Conservation (phyloP, 2,888 invertebrate species). For the Chaetogeoica ovagalla region DNA sequence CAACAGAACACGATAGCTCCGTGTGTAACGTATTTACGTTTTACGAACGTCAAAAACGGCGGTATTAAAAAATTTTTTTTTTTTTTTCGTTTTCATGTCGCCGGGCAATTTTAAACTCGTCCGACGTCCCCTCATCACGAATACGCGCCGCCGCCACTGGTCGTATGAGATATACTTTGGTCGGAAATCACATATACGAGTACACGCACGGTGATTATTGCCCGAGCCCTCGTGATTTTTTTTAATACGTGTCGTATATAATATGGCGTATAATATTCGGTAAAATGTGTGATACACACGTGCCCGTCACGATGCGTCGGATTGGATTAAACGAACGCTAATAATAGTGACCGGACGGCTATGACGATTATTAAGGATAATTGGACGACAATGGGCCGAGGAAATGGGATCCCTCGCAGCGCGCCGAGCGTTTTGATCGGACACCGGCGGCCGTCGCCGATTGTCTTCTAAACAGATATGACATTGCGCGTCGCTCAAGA, state of each 20-base stretch:
- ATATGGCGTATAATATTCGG: neutral
- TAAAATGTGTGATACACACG: neutral
- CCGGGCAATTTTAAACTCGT: too few species aligned
- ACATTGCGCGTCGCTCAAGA: slow-evolving; percentile 23
- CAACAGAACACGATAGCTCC: too few species aligned
- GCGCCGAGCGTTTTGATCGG: slow-evolving; percentile 26
- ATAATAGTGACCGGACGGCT: neutral
- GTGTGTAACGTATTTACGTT: too few species aligned
- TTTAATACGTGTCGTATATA: neutral
- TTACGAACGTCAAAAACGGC: too few species aligned
- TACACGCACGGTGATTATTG: too few species aligned
- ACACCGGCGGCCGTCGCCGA: neutral
- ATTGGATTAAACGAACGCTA: slow-evolving; percentile 43
- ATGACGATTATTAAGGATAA: slow-evolving; percentile 42
- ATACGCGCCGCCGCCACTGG: too few species aligned
- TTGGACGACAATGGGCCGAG: slow-evolving; percentile 49
- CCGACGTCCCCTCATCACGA: too few species aligned
- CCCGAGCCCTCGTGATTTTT: too few species aligned
- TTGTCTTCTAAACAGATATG: slow-evolving; percentile 53
- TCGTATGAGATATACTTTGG: too few species aligned
- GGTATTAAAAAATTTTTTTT: too few species aligned
- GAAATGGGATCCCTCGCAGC: slow-evolving; percentile 44
- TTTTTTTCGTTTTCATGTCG: too few species aligned
- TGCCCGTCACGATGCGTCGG: neutral
- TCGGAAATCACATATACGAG: too few species aligned